Evolutionary conservation across 2,113 vertebrate genomes (phyloP).

Genomic region (Paradoxurus hermaphroditus): DNA sequence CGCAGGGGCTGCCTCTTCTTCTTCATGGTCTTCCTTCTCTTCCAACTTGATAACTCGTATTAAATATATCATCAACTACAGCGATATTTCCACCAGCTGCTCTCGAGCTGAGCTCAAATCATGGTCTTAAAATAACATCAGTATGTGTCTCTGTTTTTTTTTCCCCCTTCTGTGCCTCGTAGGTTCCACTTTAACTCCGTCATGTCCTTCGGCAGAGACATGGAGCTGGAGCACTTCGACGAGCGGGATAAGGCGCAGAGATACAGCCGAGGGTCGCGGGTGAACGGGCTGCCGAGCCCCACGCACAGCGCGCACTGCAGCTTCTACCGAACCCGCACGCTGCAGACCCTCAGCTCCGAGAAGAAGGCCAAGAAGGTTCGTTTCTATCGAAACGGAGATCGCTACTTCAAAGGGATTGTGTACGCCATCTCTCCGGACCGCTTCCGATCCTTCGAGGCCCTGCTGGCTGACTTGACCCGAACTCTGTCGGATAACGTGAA

Average conservation of each 20-base stretch:
- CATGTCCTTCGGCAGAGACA: slow-evolving; percentile 88
- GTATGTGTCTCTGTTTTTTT: slow-evolving; percentile 21
- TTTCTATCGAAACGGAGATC: slow-evolving; percentile 98
- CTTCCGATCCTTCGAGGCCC: slow-evolving; percentile 94
- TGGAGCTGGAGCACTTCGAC: slow-evolving; percentile 99
- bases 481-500: slow-evolving; percentile 97
- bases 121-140: background rate
- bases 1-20: background rate
- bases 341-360: slow-evolving; percentile 94
- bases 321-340: slow-evolving; percentile 96
- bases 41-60: background rate
- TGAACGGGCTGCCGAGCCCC: slow-evolving; percentile 95
- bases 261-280: slow-evolving; percentile 91
- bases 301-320: slow-evolving; percentile 99
- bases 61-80: background rate
- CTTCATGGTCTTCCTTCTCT: background rate
- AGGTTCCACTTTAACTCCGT: slow-evolving; percentile 71
- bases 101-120: background rate
- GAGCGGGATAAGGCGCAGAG: slow-evolving; percentile 96
- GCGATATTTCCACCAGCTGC: background rate
- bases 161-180: background rate
- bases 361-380: slow-evolving; percentile 99
- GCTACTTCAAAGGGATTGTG: slow-evolving; percentile 98
- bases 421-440: slow-evolving; percentile 97
- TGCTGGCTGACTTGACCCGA: slow-evolving; percentile 97